phyloP scores from a whole-genome alignment of 2,113 vertebrate species.

The Gracilinanus agilis region DNA sequence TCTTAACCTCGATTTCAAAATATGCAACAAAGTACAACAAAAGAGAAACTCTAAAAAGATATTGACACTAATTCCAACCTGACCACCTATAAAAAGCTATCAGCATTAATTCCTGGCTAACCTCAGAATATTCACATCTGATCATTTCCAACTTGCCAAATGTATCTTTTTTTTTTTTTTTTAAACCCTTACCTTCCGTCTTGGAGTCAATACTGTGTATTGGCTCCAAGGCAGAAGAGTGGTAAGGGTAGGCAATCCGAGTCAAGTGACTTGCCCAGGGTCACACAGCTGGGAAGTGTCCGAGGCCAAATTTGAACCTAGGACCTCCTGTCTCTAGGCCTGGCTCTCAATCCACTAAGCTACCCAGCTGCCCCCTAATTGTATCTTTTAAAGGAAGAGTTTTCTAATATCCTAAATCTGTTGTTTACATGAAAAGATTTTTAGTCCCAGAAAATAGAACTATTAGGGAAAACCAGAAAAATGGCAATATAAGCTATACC shows the following conservation, averaged over 20 bases:
- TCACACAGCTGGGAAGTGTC: too few relatives aligned
- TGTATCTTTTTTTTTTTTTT: too few relatives aligned
- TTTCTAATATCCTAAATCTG: conserved; percentile 5
- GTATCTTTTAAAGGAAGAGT: conserved; percentile 19
- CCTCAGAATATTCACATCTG: conserved; percentile 21
- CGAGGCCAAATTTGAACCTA: too few relatives aligned
- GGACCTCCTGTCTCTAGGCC: too few relatives aligned
- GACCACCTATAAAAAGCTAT: conserved; percentile 1
- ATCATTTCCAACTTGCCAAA: conserved; percentile 45
- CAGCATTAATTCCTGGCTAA: conserved; percentile 15
- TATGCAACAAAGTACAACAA: conserved; percentile 31
- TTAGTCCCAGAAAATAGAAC: not conserved
- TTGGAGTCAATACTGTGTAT: too few relatives aligned
- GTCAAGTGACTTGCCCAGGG: too few relatives aligned
- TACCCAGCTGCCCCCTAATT: too few relatives aligned
- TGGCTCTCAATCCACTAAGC: too few relatives aligned
- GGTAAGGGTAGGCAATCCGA: too few relatives aligned
- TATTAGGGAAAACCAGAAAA: not conserved
- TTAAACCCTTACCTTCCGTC: too few relatives aligned
- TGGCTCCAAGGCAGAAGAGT: too few relatives aligned
- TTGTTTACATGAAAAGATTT: conserved; percentile 24
- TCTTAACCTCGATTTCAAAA: conserved; percentile 62
- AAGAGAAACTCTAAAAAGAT: conserved; percentile 39
- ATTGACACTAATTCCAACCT: conserved; percentile 44
- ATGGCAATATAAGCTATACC: not conserved